Percentiles rank a stretch among this genome's conserved stretches.
phyloP scores from a whole-genome alignment of 1,140 invertebrate genomes.

The Ceratoteleas bidentatus region DNA sequence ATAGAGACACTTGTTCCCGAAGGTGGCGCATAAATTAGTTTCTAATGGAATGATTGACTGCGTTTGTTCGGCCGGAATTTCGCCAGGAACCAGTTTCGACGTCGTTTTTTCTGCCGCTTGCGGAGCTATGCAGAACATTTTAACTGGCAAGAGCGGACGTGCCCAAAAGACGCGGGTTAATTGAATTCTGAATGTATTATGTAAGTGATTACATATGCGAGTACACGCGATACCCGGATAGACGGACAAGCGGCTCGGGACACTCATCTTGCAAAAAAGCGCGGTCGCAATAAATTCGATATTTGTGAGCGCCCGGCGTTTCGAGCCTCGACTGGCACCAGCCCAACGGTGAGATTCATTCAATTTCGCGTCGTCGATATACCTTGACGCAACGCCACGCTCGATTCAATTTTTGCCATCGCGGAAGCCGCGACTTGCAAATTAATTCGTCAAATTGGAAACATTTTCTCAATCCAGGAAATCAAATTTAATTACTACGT shows the following conservation, averaged over 20 bases:
- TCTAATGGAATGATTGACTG: slow-evolving; percentile 32
- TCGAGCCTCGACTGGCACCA: slow-evolving; percentile 30
- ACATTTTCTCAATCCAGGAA: slow-evolving; percentile 32
- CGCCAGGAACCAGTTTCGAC: neutral
- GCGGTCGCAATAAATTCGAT: slow-evolving; percentile 39
- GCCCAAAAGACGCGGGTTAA: slow-evolving; percentile 26
- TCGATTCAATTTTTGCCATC: slow-evolving; percentile 41
- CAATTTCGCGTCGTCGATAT: slow-evolving; percentile 36
- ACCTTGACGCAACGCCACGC: slow-evolving; percentile 17
- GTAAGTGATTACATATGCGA: slow-evolving; percentile 46
- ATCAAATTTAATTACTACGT: slow-evolving; percentile 23
- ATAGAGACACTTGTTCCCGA: slow-evolving; percentile 21
- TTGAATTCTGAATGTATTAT: slow-evolving; percentile 41
- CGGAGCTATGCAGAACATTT: slow-evolving; percentile 9
- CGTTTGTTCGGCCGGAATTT: slow-evolving; percentile 10
- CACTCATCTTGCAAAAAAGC: slow-evolving; percentile 2
- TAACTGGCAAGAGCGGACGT: neutral
- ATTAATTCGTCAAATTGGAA: slow-evolving; percentile 38
- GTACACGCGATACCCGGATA: slow-evolving; percentile 18
- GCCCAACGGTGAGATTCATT: slow-evolving; percentile 21
- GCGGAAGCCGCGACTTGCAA: slow-evolving; percentile 34
- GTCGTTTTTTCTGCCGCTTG: neutral
- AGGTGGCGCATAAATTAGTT: slow-evolving; percentile 26
- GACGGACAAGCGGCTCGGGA: slow-evolving; percentile 22
- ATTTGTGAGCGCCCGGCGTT: slow-evolving; percentile 34